A percentile compares a stretch with the other conserved stretches of the same genome.
Evolutionary conservation across 2,797 vertebrate genomes (phyloP).

Genomic region (Pristis pectinata): DNA sequence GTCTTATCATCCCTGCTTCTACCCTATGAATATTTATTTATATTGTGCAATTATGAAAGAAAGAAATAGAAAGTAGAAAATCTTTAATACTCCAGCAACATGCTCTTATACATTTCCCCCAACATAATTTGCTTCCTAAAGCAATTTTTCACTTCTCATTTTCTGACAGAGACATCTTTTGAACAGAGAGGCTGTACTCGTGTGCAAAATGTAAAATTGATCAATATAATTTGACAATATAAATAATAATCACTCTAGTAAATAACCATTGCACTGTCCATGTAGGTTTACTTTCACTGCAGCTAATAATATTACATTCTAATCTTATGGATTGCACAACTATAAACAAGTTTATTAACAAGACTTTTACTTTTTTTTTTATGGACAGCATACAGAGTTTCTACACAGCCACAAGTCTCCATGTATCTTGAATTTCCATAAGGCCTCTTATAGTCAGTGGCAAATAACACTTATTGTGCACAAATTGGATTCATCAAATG

Average conservation of each 20-base stretch:
- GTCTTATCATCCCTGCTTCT: not conserved
- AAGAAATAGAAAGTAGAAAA: not conserved
- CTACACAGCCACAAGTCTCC: not conserved
- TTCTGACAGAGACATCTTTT: not conserved
- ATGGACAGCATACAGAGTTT: not conserved
- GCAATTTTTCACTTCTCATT: not conserved
- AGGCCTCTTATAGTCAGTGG: not conserved
- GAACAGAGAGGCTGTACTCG: not conserved
- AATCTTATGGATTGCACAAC: not conserved
- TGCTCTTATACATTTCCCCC: not conserved
- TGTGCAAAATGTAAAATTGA: not conserved
- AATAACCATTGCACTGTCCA: no score
- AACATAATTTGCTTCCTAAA: not conserved
- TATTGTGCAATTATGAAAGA: not conserved
- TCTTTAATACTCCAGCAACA: not conserved
- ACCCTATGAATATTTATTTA: not conserved
- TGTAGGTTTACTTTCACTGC: no score
- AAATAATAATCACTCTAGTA: no score
- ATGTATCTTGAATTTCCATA: not conserved
- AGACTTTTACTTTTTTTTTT: not conserved
- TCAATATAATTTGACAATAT: not conserved
- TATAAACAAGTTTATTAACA: not conserved
- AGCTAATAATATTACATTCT: not conserved
- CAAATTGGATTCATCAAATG: not conserved
- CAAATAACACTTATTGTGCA: not conserved